Percentiles rank a stretch among this genome's conserved stretches.
phyloP scores from a whole-genome alignment of 2,888 invertebrate genomes.

The Junonia oenone region DNA sequence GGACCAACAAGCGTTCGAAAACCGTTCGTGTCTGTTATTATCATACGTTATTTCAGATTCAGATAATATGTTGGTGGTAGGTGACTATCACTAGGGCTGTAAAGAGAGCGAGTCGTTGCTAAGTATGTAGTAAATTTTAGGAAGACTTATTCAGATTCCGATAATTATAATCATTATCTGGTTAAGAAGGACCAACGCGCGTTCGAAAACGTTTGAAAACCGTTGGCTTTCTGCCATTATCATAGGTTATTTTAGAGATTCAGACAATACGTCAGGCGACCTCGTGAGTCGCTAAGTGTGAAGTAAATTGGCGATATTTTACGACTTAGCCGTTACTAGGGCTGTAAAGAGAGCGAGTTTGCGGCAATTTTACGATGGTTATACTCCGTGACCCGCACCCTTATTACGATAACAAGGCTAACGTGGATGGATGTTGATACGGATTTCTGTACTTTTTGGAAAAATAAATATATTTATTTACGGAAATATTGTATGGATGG shows the following conservation, averaged over 20 bases:
- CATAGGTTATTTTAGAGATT: constrained; percentile 23
- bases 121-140: no score
- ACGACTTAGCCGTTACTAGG: constrained; percentile 61
- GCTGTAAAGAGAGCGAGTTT: constrained; percentile 58
- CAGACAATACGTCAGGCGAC: constrained; percentile 36
- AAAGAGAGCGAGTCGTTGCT: constrained; percentile 58
- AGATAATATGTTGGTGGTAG: no score
- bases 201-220: no score
- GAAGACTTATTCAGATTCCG: no score
- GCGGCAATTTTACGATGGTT: constrained; percentile 61
- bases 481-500: background rate
- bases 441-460: constrained; percentile 19
- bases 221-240: no score
- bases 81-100: constrained; percentile 58
- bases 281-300: constrained; percentile 52
- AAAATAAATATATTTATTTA: constrained; percentile 8
- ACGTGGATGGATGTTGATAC: constrained; percentile 24
- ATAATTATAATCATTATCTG: no score
- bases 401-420: constrained; percentile 47
- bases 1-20: no score
- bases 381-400: constrained; percentile 59
- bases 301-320: constrained; percentile 75
- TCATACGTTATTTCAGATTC: no score
- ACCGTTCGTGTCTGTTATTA: no score
- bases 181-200: no score